Evolutionary conservation across 1,140 invertebrate species (phyloP), one percentile per base, ranked within the genome.

Genomic region (Eurosta solidaginis): DNA sequence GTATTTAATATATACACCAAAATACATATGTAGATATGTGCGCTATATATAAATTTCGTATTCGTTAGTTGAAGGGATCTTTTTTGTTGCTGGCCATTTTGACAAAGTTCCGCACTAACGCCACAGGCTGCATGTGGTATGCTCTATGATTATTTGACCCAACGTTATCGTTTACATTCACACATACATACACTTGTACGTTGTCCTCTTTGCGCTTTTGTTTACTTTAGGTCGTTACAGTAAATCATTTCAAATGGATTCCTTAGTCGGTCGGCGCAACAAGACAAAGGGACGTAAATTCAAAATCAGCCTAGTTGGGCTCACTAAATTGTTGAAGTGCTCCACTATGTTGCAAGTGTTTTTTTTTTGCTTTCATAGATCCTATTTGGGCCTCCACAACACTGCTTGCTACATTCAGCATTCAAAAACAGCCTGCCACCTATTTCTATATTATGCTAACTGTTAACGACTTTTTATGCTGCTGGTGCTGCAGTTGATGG

Each of bases 201-300:
- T 47, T n/a, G 73, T 45, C 27, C 74, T 29, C 44, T 74, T 74
- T 47, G 25, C 73, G 73, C 25, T 17, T 74, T 50, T 50, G 36
- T 68, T 68, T 47, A 36, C 45, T 33, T 54, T 76, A 27, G 49
- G 49, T 76, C 75, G 75, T 76, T 76, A 76, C 75, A 76, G 45
- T 76, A 76, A 76, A 76, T 76, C 75, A 76, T 76, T 76, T 76
- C 36, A 54, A 76, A 52, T 50, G 49, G 75, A 29, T 76, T 76
- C 49, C 42, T 49, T 76, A 40, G 33, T 74, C 68, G 68, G 68
- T 29, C 14, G 17, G 42, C 42, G n/a, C 27, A 40, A 44, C 36
- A 40, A 29, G n/a, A n/a, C n/a, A n/a, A n/a, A n/a, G n/a, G n/a
- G n/a, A n/a, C n/a, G 7, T 29, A 68, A 20, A 74, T 44, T 33